Evolutionary conservation across 2,113 vertebrate genomes (phyloP), one percentile per base, ranked within the genome.

Genomic region (Eudyptes chrysolophus): DNA sequence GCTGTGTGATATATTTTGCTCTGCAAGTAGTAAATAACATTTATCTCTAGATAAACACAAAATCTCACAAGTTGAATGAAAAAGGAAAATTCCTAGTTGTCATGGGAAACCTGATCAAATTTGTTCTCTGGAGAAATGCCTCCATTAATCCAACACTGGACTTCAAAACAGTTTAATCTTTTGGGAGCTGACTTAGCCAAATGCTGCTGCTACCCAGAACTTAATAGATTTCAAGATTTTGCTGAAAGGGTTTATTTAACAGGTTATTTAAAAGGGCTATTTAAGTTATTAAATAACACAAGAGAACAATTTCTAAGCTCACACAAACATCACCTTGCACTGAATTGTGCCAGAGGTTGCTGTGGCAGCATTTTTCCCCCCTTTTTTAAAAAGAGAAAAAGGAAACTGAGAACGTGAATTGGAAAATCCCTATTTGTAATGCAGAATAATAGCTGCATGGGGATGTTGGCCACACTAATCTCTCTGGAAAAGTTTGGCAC

Each of bases 401-500:
- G 62, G 18, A 60, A 94, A 74, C 16, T 2, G 16, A 58, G 36
- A 62, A 54, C 6, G 25, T 6, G 8, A 70, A 44, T 32, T 68
- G 57, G 72, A 48, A 78, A 85, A 90, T 32, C 69, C 38, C 51
- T 8, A 1, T 30, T n/a, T 36, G 30, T 25, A 42, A 62, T 2
- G 7, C 10, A 25, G 26, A 71, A 12, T 3, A 60, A 8, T 1
- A 61, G 40, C 49, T 32, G 29, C 22, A 4, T 0, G 6, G 29
- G 46, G 75, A 15, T 9, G 6, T 2, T 13, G 17, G 70, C 34
- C 61, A 62, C 36, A 4, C 9, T 17, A 3, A 25, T 13, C 25
- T 9, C 38, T 70, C 82, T 19, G 29, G 19, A 64, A n/a, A 29
- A n/a, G 42, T 36, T 5, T 90, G 83, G 61, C 55, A 70, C 27